phyloP scores from a whole-genome alignment of 2,888 invertebrate species.

The Drosophila eohydei region DNA sequence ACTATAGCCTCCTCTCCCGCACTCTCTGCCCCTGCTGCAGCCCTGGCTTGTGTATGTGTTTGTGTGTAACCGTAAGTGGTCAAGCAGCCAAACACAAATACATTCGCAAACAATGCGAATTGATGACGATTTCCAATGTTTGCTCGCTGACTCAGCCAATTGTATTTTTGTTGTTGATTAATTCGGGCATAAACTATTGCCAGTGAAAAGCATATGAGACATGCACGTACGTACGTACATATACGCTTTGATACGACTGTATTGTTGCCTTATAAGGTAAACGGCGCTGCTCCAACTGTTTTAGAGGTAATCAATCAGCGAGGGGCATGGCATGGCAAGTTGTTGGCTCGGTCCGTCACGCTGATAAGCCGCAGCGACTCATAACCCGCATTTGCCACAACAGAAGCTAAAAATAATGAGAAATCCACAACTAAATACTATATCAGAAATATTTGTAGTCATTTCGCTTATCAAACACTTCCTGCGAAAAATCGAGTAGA shows the following conservation, averaged over 20 bases:
- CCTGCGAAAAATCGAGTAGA: conserved; percentile 34
- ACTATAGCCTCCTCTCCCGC: background rate
- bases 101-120: conserved; percentile 52
- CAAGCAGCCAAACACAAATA: conserved; percentile 24
- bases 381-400: conserved; percentile 31
- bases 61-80: conserved; percentile 31
- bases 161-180: conserved; percentile 48
- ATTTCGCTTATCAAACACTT: conserved; percentile 52
- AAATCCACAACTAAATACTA: background rate
- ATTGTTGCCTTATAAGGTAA: conserved; percentile 65
- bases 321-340: conserved; percentile 11
- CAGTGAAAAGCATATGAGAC: conserved; percentile 12
- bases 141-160: conserved; percentile 57
- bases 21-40: background rate
- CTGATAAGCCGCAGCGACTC: conserved; percentile 51
- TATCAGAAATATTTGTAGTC: background rate
- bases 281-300: conserved; percentile 36
- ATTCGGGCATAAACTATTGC: conserved; percentile 49
- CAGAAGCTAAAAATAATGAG: conserved; percentile 9
- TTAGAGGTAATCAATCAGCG: conserved; percentile 47
- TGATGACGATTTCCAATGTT: conserved; percentile 61
- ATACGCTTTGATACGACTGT: conserved; percentile 18
- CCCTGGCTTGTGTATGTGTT: conserved; percentile 18
- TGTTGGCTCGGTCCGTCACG: conserved; percentile 21
- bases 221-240: background rate